Conservation (phyloP, 2,888 invertebrate genomes). For the Pecten maximus region DNA sequence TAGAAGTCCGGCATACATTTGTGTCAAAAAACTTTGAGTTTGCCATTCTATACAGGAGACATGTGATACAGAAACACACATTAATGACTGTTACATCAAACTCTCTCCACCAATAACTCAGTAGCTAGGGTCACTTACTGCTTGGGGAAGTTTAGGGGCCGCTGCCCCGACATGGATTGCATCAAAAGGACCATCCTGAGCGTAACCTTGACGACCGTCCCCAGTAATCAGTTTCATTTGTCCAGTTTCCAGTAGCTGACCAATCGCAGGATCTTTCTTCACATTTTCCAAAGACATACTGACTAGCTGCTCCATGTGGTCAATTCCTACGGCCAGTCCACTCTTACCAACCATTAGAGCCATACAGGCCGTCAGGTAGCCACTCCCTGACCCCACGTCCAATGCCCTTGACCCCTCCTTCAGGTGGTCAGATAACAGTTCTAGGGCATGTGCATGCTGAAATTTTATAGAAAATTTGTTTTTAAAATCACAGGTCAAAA, state of each 20-base stretch:
- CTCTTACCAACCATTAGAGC: slow-evolving; percentile 82
- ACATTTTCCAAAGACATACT: slow-evolving; percentile 90
- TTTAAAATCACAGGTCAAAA: slow-evolving; percentile 23
- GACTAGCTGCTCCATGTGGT: slow-evolving; percentile 82
- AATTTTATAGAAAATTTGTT: slow-evolving; percentile 45
- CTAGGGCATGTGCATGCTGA: slow-evolving; percentile 83
- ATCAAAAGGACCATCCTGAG: slow-evolving; percentile 80
- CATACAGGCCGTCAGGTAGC: slow-evolving; percentile 83
- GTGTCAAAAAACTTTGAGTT: too few relatives aligned
- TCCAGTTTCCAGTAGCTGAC: slow-evolving; percentile 73
- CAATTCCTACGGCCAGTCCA: slow-evolving; percentile 82
- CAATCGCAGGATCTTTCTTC: slow-evolving; percentile 71
- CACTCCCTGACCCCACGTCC: slow-evolving; percentile 83
- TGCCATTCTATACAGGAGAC: too few relatives aligned
- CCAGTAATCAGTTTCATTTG: slow-evolving; percentile 79
- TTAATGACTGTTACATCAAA: neutral
- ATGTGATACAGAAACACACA: too few relatives aligned
- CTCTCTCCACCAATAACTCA: neutral
- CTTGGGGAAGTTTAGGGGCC: slow-evolving; percentile 81
- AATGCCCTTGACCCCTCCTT: slow-evolving; percentile 84
- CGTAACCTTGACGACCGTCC: slow-evolving; percentile 81
- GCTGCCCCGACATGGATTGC: slow-evolving; percentile 84
- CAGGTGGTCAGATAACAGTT: slow-evolving; percentile 80
- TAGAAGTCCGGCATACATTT: too few relatives aligned
- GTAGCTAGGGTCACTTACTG: slow-evolving; percentile 75